Conservation (phyloP, 35 echinoderm and acorn worm species). For the Patiria miniata region DNA sequence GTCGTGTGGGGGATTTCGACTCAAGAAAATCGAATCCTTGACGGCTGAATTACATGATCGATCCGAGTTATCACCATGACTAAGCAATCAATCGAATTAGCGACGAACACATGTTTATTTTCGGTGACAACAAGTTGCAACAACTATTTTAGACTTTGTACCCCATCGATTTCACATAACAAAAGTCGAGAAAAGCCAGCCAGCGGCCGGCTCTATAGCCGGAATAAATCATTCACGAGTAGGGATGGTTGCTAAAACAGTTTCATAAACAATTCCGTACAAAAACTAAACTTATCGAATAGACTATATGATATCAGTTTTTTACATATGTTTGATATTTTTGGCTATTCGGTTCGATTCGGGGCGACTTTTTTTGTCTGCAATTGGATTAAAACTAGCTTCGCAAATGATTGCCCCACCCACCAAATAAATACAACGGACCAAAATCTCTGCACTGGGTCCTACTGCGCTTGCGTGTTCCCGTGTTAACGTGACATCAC, state of each 20-base stretch:
- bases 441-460: conserved; percentile 1
- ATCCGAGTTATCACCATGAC: not conserved
- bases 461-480: not conserved
- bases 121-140: conserved; percentile 8
- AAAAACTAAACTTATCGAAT: not conserved
- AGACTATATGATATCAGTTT: not conserved
- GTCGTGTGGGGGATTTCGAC: not conserved
- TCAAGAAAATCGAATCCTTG: not conserved
- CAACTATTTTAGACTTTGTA: not conserved
- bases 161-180: not conserved
- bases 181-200: not conserved
- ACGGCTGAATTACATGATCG: not conserved
- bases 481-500: not conserved
- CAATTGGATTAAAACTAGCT: not conserved
- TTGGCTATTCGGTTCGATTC: not conserved
- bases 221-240: conserved; percentile 15
- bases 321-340: not conserved
- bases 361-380: not conserved
- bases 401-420: not conserved
- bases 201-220: not conserved
- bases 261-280: not conserved
- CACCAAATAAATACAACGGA: not conserved
- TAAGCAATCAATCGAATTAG: not conserved
- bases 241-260: conserved; percentile 12
- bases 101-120: not conserved